A percentile compares a stretch with the other conserved stretches of the same genome.
Conservation (phyloP, 64 coral and sea anemone genomes). For the Actinia tenebrosa region DNA sequence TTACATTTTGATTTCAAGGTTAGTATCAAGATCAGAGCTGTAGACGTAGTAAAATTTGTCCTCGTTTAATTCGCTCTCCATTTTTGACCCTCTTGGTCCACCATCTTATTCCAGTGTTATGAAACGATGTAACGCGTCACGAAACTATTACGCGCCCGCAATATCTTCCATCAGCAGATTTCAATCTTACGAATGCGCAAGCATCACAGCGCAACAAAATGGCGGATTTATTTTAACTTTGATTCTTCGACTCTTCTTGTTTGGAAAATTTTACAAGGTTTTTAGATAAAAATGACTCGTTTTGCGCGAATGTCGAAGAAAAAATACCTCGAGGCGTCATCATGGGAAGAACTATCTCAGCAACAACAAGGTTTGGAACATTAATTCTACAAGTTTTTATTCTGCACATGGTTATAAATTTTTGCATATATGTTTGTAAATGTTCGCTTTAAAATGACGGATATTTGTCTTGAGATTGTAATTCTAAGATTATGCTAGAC, state of each 20-base stretch:
- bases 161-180: not conserved
- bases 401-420: not conserved
- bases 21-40: conserved; percentile 67
- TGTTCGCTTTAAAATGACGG: not conserved
- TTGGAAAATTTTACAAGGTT: not conserved
- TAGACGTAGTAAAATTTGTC: conserved; percentile 73
- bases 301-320: conserved; percentile 51
- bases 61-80: conserved; percentile 14
- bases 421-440: not conserved
- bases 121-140: not conserved
- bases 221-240: conserved; percentile 14
- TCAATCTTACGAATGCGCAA: not conserved
- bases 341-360: conserved; percentile 23
- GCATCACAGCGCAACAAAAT: not conserved
- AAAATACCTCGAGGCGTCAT: conserved; percentile 37
- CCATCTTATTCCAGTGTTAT: conserved; percentile 9
- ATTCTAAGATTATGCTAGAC: too few species aligned
- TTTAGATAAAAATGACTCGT: conserved; percentile 34
- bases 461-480: too few species aligned
- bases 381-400: not conserved
- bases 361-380: not conserved
- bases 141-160: not conserved
- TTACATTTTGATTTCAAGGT: conserved; percentile 72
- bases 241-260: not conserved
- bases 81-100: not conserved